Percentiles rank a stretch among this genome's conserved stretches.
Conservation (phyloP, 2,113 vertebrate genomes). For the Willisornis vidua region DNA sequence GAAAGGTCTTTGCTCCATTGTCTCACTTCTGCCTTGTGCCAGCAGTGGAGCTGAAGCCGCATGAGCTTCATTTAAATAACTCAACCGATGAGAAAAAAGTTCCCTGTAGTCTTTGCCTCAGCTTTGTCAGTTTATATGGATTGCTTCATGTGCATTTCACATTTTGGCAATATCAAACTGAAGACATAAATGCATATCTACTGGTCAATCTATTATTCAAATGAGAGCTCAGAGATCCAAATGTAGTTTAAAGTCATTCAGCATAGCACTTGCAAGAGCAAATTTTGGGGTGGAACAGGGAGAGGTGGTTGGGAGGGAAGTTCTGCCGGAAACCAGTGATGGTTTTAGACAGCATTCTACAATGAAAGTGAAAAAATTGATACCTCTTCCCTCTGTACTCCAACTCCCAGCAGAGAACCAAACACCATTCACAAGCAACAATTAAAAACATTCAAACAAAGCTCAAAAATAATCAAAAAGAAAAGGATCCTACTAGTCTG, state of each 20-base stretch:
- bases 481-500: not conserved
- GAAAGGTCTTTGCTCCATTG: not conserved
- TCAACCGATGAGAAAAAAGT: not conserved
- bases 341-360: not conserved
- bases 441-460: not conserved
- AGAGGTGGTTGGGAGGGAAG: not conserved
- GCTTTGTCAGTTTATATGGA: not conserved
- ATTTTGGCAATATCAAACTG: not conserved
- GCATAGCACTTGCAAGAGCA: not conserved
- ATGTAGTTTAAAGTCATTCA: not conserved
- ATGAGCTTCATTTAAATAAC: not conserved
- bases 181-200: not conserved
- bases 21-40: not conserved
- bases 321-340: not conserved
- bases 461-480: not conserved
- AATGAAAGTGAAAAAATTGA: not conserved
- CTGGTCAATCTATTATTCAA: not conserved
- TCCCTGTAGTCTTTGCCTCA: not conserved
- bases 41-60: not conserved
- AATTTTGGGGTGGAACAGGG: not conserved
- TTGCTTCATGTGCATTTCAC: not conserved
- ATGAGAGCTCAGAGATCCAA: not conserved
- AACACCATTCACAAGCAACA: not conserved
- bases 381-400: not conserved
- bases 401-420: not conserved